phyloP scores from a whole-genome alignment of 2,797 vertebrate genomes.

The Spinibarbus caldwelli region DNA sequence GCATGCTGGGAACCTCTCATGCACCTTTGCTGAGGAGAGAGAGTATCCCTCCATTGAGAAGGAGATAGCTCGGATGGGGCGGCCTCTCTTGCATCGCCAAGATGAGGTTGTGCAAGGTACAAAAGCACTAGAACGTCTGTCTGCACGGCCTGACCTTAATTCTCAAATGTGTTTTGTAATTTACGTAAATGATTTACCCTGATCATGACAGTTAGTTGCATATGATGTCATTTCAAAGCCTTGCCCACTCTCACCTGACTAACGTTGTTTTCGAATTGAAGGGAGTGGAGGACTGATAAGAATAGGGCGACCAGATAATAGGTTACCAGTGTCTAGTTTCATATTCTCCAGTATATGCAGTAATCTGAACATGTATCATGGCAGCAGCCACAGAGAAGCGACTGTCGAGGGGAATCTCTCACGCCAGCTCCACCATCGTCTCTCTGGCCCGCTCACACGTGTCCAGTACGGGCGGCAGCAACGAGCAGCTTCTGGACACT shows the following conservation, averaged over 20 bases:
- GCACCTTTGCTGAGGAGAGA: constrained; percentile 72
- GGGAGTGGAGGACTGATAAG: not conserved
- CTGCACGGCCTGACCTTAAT: not conserved
- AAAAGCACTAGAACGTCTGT: not conserved
- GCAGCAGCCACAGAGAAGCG: constrained; percentile 85
- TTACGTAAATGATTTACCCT: constrained; percentile 33
- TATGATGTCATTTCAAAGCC: constrained; percentile 21
- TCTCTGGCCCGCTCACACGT: constrained; percentile 94
- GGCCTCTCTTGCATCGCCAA: constrained; percentile 88
- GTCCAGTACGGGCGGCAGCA: constrained; percentile 82
- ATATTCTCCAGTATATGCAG: not conserved
- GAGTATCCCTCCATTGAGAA: constrained; percentile 76
- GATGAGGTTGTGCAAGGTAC: constrained; percentile 92
- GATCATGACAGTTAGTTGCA: not conserved
- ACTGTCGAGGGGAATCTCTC: constrained; percentile 92
- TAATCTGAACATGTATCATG: constrained; percentile 38
- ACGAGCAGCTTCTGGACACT: constrained; percentile 88
- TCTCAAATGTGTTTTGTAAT: not conserved
- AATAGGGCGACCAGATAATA: not conserved
- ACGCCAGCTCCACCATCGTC: constrained; percentile 94
- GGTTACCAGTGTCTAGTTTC: constrained; percentile 9
- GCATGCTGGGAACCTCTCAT: constrained; percentile 84
- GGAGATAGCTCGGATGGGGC: constrained; percentile 74
- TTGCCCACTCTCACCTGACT: constrained; percentile 23
- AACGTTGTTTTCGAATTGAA: not conserved